A percentile compares a stretch with the other conserved stretches of the same genome.
These are phyloP conservation scores for Drosophila nannoptera DNA, from an alignment of 1,140 invertebrate genomes.

Conservation along the genomic window DNA sequence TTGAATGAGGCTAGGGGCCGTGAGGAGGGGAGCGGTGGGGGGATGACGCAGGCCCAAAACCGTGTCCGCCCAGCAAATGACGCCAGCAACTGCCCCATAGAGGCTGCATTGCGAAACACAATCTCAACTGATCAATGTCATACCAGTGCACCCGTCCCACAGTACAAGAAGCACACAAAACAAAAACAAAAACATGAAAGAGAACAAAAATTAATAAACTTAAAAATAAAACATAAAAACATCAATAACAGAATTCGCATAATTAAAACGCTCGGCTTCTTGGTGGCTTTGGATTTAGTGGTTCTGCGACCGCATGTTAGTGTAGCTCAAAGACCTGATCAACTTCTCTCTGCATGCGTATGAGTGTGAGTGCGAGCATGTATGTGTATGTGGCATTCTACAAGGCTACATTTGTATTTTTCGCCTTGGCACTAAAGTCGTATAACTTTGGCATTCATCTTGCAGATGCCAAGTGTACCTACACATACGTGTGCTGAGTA, in stretches of 20 bases:
- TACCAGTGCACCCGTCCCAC: conserved; percentile 8
- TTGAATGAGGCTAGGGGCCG: conserved; percentile 19
- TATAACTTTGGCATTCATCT: conserved; percentile 76
- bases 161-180: conserved; percentile 7
- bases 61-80: conserved; percentile 44
- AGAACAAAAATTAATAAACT: conserved; percentile 1
- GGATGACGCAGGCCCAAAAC: conserved; percentile 41
- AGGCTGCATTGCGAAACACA: conserved; percentile 21
- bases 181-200: conserved; percentile 4
- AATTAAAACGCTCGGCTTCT: conserved; percentile 52
- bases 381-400: conserved; percentile 41
- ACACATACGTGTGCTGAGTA: conserved; percentile 10
- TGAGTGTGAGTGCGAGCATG: conserved; percentile 1
- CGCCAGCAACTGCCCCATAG: conserved; percentile 45
- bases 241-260: conserved; percentile 45
- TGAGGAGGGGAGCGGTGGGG: neutral
- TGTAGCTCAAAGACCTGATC: conserved; percentile 67
- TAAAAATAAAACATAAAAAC: conserved; percentile 13
- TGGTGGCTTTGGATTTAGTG: conserved; percentile 28
- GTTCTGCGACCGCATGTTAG: conserved; percentile 58
- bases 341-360: conserved; percentile 15
- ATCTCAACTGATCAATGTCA: conserved; percentile 27
- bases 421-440: conserved; percentile 75
- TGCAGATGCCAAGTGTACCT: conserved; percentile 51
- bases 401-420: conserved; percentile 72